Percentiles rank a stretch among this genome's conserved stretches.
phyloP scores from a whole-genome alignment of 2,113 vertebrate genomes.

The Larimichthys crocea region DNA sequence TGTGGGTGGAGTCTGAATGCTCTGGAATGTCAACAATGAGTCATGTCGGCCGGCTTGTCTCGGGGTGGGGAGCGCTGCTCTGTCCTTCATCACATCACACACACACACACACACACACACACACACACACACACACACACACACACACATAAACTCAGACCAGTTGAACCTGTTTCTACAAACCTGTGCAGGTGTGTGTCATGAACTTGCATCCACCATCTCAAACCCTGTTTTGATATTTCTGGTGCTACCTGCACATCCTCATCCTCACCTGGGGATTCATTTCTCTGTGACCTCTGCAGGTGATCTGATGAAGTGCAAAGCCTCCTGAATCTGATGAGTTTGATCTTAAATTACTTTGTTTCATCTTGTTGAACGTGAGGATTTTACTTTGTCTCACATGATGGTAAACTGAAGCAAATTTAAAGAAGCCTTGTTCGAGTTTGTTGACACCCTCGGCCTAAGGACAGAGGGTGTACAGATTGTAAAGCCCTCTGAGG shows the following conservation, averaged over 20 bases:
- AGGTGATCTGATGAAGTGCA: not conserved
- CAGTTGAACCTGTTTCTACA: slow-evolving; percentile 16
- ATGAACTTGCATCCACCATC: not conserved
- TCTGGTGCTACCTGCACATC: not conserved
- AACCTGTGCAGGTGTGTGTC: not conserved
- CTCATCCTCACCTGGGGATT: not conserved
- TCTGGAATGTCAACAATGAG: slow-evolving; percentile 64
- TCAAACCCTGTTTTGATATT: not conserved
- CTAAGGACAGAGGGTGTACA: no score
- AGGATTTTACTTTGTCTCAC: no score
- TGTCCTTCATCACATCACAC: not conserved
- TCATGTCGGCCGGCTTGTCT: not conserved
- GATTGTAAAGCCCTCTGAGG: no score
- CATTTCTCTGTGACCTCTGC: not conserved
- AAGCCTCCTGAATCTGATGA: no score
- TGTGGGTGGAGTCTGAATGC: slow-evolving; percentile 34
- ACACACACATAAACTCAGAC: not conserved
- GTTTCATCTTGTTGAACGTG: no score
- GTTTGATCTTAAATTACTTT: not conserved
- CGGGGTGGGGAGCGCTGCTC: not conserved
- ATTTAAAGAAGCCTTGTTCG: no score
- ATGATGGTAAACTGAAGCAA: no score
- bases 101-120: no score
- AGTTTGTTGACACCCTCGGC: no score
- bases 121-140: not conserved